Evolutionary conservation across 2,888 invertebrate species (phyloP).

Genomic region (Stenchaetothrips biformis): DNA sequence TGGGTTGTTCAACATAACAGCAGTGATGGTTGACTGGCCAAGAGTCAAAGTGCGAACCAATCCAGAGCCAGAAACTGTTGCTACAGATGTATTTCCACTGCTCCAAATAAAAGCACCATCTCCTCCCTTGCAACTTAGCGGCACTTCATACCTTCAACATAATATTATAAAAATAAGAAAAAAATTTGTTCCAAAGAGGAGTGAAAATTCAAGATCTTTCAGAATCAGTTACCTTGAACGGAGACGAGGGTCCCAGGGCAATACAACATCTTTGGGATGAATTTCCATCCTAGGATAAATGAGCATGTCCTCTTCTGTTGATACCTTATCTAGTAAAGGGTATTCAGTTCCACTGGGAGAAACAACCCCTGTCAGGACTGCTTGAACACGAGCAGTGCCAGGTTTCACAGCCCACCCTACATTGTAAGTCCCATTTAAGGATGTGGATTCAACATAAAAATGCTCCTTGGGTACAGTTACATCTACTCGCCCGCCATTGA

Average conservation of each 20-base stretch:
- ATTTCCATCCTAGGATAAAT: slow-evolving; percentile 61
- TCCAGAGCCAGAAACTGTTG: slow-evolving; percentile 56
- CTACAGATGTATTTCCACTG: slow-evolving; percentile 56
- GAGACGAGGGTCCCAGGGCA: slow-evolving; percentile 62
- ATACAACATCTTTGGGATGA: slow-evolving; percentile 56
- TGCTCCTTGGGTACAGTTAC: slow-evolving; percentile 53
- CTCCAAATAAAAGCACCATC: slow-evolving; percentile 75
- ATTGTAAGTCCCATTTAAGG: slow-evolving; percentile 67
- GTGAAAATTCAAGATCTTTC: background rate
- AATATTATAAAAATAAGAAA: background rate
- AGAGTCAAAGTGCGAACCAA: slow-evolving; percentile 55
- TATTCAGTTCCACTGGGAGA: slow-evolving; percentile 33
- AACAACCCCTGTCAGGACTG: slow-evolving; percentile 51
- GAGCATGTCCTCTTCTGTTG: slow-evolving; percentile 56
- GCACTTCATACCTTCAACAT: slow-evolving; percentile 52
- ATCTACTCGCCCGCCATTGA: slow-evolving; percentile 52
- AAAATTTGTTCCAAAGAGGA: background rate
- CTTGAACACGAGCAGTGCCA: slow-evolving; percentile 55
- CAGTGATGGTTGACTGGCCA: slow-evolving; percentile 63
- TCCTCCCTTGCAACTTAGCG: slow-evolving; percentile 65
- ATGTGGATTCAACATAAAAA: slow-evolving; percentile 52
- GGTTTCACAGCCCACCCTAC: slow-evolving; percentile 57
- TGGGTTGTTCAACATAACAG: slow-evolving; percentile 60
- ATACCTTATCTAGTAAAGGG: slow-evolving; percentile 41
- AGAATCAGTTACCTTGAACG: slow-evolving; percentile 34